A percentile compares a stretch with the other conserved stretches of the same genome.
These are phyloP conservation scores for Dasysyrphus tricinctus DNA, from an alignment of 2,888 invertebrate species.

Conservation along the genomic window DNA sequence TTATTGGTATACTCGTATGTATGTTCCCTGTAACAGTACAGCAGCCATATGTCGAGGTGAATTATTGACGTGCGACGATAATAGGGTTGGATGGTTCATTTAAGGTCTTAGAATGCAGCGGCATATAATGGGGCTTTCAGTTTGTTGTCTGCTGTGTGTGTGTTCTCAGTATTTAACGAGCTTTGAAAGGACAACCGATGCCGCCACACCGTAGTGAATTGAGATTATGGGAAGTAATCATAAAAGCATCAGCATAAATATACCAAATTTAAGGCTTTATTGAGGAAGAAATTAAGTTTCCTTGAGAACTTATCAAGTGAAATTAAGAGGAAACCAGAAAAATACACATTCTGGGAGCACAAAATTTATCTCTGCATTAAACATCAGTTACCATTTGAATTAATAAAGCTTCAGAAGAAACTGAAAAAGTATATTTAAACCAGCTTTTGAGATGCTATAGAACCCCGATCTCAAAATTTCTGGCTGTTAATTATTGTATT, in stretches of 20 bases:
- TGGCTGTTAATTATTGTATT: too few relatives aligned
- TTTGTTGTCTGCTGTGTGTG: neutral
- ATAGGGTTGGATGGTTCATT: constrained; percentile 38
- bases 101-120: constrained; percentile 14
- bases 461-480: too few relatives aligned
- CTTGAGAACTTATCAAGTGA: neutral
- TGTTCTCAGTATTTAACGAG: neutral
- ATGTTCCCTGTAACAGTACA: constrained; percentile 18
- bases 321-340: too few relatives aligned
- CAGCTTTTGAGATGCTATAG: too few relatives aligned
- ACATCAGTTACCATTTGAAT: too few relatives aligned
- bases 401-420: too few relatives aligned
- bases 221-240: constrained; percentile 1
- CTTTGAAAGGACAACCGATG: neutral
- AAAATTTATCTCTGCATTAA: too few relatives aligned
- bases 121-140: neutral
- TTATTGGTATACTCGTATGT: constrained; percentile 32
- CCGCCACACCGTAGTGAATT: neutral
- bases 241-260: neutral
- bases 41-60: constrained; percentile 36
- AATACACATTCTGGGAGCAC: too few relatives aligned
- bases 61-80: constrained; percentile 50
- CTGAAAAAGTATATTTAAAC: too few relatives aligned
- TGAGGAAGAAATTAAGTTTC: neutral
- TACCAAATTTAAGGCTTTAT: neutral